Base-by-base conservation (phyloP, 2,888 invertebrate genomes). In the Petrolisthes cinctipes region DNA sequence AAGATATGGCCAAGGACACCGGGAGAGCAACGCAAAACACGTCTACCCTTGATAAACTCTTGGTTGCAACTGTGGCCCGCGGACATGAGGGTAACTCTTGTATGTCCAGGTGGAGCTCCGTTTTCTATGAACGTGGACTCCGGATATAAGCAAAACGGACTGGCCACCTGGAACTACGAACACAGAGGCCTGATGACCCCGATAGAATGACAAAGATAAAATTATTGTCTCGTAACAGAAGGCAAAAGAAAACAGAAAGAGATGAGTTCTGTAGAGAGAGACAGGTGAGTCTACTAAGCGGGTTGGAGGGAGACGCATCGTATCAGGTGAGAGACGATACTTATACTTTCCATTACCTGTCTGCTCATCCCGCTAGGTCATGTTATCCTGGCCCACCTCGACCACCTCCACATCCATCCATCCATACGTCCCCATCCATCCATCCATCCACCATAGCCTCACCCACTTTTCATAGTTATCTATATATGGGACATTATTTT, bases 61-160 rank as follows among this genome's bases (percentile, higher is more conserved):
- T 80, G 85, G 85, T 73, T 81, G 81, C 85, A 85, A 85, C 85
- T 85, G 85, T 80, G 81, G 85, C 73, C 85, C 56, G 54, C 57
- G 85, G 85, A 56, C 81, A 84, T 57, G 54, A 57, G 73, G 75
- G 57, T 71, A 85, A 73, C 85, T 85, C 85, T 85, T 56, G 81
- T 56, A 71, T 20, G 81, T 81, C 80, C 85, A 81, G 78, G 85
- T 81, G 85, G 73, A 68, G 57, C 57, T 71, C 84, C 85, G 85
- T 86, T 86, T 86, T 86, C 85, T 86, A 81, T 86, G 81, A 82
- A 66, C 23, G 11, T 66, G n/a, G 37, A 66, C 7, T 66, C 66
- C 37, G 23, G 37, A 66, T 82, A 23, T 61, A 61, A 68, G 61
- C 37, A 82, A 82, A 20, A 37, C 6, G 53, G 66, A 37, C 66